Evolutionary conservation across 2,113 vertebrate genomes (phyloP).

Genomic region (Scatophagus argus): DNA sequence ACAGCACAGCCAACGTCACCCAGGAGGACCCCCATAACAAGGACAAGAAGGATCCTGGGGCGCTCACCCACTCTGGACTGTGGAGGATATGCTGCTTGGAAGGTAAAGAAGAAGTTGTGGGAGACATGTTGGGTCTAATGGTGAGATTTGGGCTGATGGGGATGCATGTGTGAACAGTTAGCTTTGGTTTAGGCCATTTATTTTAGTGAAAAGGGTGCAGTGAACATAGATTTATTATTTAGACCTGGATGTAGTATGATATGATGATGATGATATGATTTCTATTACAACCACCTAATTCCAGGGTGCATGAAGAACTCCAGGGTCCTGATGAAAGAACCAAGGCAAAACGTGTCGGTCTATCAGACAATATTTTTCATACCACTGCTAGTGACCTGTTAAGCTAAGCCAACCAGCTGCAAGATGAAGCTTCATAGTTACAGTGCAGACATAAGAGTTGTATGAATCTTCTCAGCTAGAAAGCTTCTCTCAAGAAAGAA

Average conservation of each 20-base stretch:
- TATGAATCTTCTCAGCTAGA: not conserved
- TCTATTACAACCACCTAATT: no score
- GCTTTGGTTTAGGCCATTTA: not conserved
- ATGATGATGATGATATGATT: no score
- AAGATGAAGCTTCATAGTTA: not conserved
- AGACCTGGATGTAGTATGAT: no score
- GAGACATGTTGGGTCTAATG: slow-evolving; percentile 4
- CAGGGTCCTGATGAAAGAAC: no score
- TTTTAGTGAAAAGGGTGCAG: not conserved
- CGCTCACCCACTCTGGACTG: slow-evolving; percentile 93
- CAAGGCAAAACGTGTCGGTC: no score
- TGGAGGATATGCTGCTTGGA: slow-evolving; percentile 96
- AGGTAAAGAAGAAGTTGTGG: slow-evolving; percentile 78
- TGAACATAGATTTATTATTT: no score
- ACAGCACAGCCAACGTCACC: slow-evolving; percentile 89
- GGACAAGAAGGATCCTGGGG: slow-evolving; percentile 92
- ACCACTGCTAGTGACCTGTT: no score
- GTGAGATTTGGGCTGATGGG: not conserved
- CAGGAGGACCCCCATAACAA: slow-evolving; percentile 88
- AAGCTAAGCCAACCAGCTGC: no score
- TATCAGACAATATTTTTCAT: no score
- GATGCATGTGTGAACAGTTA: not conserved
- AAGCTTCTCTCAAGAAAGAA: not conserved
- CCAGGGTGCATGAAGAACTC: no score
- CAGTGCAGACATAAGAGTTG: not conserved